Evolutionary conservation across 2,113 vertebrate genomes (phyloP), one percentile per base, ranked within the genome.

Genomic region (Alosa alosa): DNA sequence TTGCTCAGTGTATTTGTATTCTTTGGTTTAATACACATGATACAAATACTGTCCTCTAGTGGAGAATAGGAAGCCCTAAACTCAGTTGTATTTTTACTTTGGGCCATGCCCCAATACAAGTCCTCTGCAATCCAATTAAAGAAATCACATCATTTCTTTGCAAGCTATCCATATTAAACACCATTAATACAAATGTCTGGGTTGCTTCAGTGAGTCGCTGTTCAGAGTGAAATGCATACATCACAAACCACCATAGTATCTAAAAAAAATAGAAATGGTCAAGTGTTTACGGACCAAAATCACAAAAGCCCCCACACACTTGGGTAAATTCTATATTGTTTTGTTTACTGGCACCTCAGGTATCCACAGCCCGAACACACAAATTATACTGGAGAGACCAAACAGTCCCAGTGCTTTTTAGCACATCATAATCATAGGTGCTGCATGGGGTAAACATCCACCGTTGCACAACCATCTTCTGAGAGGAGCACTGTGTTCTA

Each of bases 21-120:
- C 4, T 60, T 60, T 22, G 6, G 18, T 60, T 22, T 78, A 39
- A 39, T 78, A 15, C 31, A 36, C 36, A 78, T 15, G 39, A 78
- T 78, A 36, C 72, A 78, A 78, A 78, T 36, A 78, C 72, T 78
- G 72, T 78, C 72, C 31, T 39, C 72, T 78, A 78, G 72, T 78
- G 72, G 72, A 41, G 25, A 78, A 36, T 78, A 41, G 13, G 11
- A 3, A 64, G n/a, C 8, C 10, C 2, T 75, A 6, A 78, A 78
- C 31, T 72, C 13, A 31, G 72, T 39, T 11, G 64, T 68, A 68
- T 68, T 31, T 68, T 31, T 11, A 68, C 64, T 68, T 68, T 72
- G 36, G 64, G 64, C 25, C 8, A 72, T 36, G 64, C 64, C 25
- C n/a, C 8, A 72, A 78, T 17, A 78, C 0, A 13, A 0, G 7